phyloP scores from a whole-genome alignment of 2,797 vertebrate genomes.

The Enteromius anoplus region DNA sequence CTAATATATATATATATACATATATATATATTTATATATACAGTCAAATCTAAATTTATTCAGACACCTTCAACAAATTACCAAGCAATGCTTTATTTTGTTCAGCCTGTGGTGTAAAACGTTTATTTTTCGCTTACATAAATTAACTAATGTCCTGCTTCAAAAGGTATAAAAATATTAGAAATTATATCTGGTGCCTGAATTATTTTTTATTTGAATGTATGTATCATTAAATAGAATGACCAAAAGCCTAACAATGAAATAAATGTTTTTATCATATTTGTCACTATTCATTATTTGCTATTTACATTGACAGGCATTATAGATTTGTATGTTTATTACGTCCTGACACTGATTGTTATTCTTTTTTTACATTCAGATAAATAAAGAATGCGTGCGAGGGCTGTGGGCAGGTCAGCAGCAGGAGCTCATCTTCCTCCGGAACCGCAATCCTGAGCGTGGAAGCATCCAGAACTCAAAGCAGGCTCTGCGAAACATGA shows the following conservation, averaged over 20 bases:
- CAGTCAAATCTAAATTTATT: too few species aligned
- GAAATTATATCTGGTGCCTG: too few species aligned
- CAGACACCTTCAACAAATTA: too few species aligned
- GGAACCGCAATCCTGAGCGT: conserved; percentile 94
- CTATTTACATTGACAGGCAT: not conserved
- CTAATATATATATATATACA: too few species aligned
- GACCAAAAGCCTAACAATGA: not conserved
- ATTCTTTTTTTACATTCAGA: conserved; percentile 69
- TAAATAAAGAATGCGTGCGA: conserved; percentile 96
- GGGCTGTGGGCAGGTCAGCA: conserved; percentile 98
- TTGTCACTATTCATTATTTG: not conserved
- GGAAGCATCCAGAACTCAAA: conserved; percentile 99
- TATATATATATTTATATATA: too few species aligned
- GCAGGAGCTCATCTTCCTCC: conserved; percentile 94
- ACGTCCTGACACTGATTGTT: not conserved
- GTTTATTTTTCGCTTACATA: too few species aligned
- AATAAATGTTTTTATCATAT: not conserved
- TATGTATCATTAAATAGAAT: not conserved
- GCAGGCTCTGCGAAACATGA: conserved; percentile 95
- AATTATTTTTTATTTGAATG: too few species aligned
- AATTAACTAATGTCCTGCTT: too few species aligned
- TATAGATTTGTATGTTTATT: not conserved
- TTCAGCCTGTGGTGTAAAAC: too few species aligned
- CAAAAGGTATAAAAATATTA: too few species aligned
- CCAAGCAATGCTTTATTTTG: too few species aligned